A percentile compares a stretch with the other conserved stretches of the same genome.
Evolutionary conservation across 2,888 invertebrate species (phyloP).

Genomic region (Tetheella fluctuosa): DNA sequence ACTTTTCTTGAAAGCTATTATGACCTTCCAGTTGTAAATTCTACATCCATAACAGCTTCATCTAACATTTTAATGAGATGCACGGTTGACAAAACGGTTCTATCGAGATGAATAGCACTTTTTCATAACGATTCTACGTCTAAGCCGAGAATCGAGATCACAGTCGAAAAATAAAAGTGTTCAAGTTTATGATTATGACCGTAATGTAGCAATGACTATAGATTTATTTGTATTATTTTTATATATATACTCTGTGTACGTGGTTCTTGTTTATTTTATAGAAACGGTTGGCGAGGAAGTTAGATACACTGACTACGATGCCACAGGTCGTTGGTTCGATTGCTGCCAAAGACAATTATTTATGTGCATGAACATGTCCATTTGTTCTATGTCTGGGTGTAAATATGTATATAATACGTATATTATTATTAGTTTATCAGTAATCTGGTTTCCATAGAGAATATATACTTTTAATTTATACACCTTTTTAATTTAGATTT

Average conservation of each 20-base stretch:
- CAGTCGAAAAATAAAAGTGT: conserved; percentile 42
- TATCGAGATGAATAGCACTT: conserved; percentile 47
- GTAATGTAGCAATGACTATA: conserved; percentile 40
- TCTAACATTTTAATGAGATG: conserved; percentile 65
- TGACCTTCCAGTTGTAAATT: conserved; percentile 27
- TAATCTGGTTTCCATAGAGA: no score
- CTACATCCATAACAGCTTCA: conserved; percentile 26
- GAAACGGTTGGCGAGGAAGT: neutral
- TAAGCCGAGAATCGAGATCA: conserved; percentile 16
- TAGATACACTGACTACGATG: no score
- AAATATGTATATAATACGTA: no score
- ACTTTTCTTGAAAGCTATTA: neutral
- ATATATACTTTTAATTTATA: no score
- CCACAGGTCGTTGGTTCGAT: no score
- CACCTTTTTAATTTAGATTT: no score
- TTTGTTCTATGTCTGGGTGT: no score
- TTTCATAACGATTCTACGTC: conserved; percentile 55
- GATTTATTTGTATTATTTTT: conserved; percentile 34
- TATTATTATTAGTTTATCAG: no score
- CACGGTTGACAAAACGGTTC: conserved; percentile 71
- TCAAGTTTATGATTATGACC: conserved; percentile 52
- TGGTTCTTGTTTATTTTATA: conserved; percentile 31
- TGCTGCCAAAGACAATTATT: no score
- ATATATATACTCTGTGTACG: conserved; percentile 37
- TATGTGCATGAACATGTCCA: no score